A percentile compares a stretch with the other conserved stretches of the same genome.
These are phyloP conservation scores for Pseudopodoces humilis DNA, from an alignment of 2,113 vertebrate genomes.

Conservation along the genomic window DNA sequence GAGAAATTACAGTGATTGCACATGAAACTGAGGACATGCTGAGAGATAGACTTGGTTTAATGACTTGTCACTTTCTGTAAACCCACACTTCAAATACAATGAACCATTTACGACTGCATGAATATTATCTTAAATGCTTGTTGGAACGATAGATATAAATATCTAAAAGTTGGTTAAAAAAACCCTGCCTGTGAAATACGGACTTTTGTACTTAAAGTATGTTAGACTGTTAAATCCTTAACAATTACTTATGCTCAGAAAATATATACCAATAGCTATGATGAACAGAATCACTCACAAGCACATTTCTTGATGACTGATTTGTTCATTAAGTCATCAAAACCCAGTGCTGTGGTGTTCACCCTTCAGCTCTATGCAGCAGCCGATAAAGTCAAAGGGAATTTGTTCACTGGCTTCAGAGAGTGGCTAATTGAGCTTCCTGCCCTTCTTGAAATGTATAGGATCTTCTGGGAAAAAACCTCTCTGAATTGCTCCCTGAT, in stretches of 20 bases:
- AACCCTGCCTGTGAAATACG: not conserved
- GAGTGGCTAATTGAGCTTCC: not conserved
- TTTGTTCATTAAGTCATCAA: not conserved
- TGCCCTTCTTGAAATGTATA: not conserved
- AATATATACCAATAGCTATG: not conserved
- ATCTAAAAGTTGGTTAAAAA: not conserved
- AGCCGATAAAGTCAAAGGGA: not conserved
- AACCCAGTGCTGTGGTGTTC: not conserved
- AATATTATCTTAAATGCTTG: conserved; percentile 31
- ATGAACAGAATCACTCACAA: not conserved
- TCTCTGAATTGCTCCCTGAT: not conserved
- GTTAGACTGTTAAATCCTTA: not conserved
- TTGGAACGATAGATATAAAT: conserved; percentile 7
- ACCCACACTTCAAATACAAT: conserved; percentile 25
- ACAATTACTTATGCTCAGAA: not conserved
- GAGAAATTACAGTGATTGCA: conserved; percentile 45
- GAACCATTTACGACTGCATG: not conserved
- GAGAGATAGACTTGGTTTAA: conserved; percentile 47
- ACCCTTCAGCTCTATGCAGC: not conserved
- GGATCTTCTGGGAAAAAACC: not conserved
- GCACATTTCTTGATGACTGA: not conserved
- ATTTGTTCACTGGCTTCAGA: not conserved
- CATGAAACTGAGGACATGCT: not conserved
- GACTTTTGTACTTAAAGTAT: not conserved
- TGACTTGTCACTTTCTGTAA: conserved; percentile 60